Evolutionary conservation across 2,888 invertebrate species (phyloP), one percentile per base, ranked within the genome.

Genomic region (Ochropacha duplaris): DNA sequence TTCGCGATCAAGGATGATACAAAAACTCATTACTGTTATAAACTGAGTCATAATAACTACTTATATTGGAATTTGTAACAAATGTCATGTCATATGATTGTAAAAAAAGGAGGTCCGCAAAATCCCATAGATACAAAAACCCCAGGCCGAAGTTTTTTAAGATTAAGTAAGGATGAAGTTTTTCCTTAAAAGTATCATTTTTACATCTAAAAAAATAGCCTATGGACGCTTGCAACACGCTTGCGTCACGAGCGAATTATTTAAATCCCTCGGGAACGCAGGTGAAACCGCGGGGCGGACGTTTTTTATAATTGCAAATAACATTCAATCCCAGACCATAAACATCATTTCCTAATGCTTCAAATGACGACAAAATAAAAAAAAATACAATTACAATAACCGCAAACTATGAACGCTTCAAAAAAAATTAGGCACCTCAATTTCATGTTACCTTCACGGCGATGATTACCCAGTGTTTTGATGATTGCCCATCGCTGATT

Each of bases 401-500:
- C 19, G 44, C 16, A 44, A 19, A 44, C 44, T 44, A 44, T 19
- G 44, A 44, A 19, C 36, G 36, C 36, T 4, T n/a, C 4, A 3
- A 2, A 19, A 19, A 44, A 44, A n/a, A n/a, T 44, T 44, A 16
- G 44, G 19, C 44, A 44, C 44, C 44, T 44, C 44, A 44, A 44
- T 44, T 56, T 58, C 52, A 58, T 16, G 19, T 66, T 57, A 66
- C 74, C 76, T 76, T 76, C 76, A 76, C 74, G 74, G 64, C 54
- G 51, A 16, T 68, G 65, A 54, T 34, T 64, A 58, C 54, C 55
- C 57, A 60, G 8, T 44, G 44, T 44, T 61, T 61, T 66, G 62
- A 72, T 77, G 62, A 72, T 77, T 76, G 71, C 70, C 66, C 66
- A 67, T 65, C 68, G 66, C 56, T 62, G 70, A 70, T 78, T 83